Evolutionary conservation across 2,797 vertebrate genomes (phyloP).

Genomic region (Chrysocyon brachyurus): DNA sequence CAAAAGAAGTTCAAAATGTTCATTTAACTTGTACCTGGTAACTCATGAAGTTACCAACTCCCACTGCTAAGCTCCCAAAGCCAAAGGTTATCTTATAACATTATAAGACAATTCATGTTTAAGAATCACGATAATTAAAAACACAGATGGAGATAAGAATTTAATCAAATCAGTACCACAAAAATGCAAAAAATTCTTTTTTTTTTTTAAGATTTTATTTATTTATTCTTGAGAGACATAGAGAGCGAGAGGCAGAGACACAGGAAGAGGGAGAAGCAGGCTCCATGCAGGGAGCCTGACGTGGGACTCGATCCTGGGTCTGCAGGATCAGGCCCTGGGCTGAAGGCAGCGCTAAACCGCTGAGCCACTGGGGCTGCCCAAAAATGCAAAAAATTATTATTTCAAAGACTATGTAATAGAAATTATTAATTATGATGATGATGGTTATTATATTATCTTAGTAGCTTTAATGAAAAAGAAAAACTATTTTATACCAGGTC

Average conservation of each 20-base stretch:
- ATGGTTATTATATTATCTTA: neutral
- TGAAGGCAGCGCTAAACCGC: too few relatives aligned
- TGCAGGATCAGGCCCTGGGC: too few relatives aligned
- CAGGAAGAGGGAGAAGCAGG: too few relatives aligned
- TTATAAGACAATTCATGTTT: conserved; percentile 43
- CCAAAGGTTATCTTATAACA: conserved; percentile 39
- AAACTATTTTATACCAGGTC: conserved; percentile 91
- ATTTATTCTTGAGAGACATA: too few relatives aligned
- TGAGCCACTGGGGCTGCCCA: neutral
- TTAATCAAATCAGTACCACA: conserved; percentile 36
- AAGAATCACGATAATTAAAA: conserved; percentile 58
- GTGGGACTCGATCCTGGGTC: too few relatives aligned
- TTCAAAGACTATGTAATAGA: conserved; percentile 42
- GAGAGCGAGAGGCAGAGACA: too few relatives aligned
- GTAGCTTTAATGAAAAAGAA: neutral
- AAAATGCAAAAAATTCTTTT: conserved; percentile 65
- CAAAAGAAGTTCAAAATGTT: conserved; percentile 31
- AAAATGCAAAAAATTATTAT: conserved; percentile 65
- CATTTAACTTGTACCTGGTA: conserved; percentile 15
- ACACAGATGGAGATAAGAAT: neutral
- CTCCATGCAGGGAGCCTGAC: too few relatives aligned
- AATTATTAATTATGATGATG: neutral
- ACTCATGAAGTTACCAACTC: conserved; percentile 10
- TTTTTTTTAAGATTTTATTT: neutral
- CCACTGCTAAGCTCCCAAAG: neutral